These are phyloP conservation scores for Spialia ferax DNA, from an alignment of 2,888 invertebrate genomes.

Conservation along the genomic window DNA sequence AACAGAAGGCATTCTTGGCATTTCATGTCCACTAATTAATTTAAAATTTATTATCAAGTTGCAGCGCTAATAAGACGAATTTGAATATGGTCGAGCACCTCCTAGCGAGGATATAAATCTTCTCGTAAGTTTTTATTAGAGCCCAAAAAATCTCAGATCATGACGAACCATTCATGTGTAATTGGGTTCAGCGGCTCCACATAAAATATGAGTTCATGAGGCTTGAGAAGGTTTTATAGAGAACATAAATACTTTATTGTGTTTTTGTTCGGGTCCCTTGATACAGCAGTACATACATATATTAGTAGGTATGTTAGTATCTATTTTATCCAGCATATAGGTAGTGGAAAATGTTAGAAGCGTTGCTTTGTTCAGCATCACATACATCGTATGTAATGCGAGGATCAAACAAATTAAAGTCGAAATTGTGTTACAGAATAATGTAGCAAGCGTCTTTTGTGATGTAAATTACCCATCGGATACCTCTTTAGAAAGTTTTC, in stretches of 20 bases:
- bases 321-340: constrained; percentile 26
- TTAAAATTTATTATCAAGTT: constrained; percentile 66
- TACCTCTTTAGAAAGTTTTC: constrained; percentile 71
- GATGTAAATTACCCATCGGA: constrained; percentile 44
- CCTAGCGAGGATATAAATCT: constrained; percentile 76
- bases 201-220: constrained; percentile 80
- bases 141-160: constrained; percentile 79
- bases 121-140: constrained; percentile 72
- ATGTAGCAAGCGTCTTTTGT: constrained; percentile 34
- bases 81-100: constrained; percentile 63
- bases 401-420: constrained; percentile 24
- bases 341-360: constrained; percentile 5
- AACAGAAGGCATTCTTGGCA: constrained; percentile 43
- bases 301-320: constrained; percentile 50
- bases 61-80: constrained; percentile 68
- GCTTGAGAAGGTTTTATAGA: constrained; percentile 77
- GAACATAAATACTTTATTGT: constrained; percentile 83
- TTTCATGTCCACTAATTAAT: constrained; percentile 55
- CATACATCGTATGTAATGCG: background rate
- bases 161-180: constrained; percentile 82
- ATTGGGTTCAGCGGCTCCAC: constrained; percentile 80
- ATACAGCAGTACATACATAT: constrained; percentile 50
- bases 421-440: constrained; percentile 26
- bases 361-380: background rate
- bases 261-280: constrained; percentile 67